Percentiles rank a stretch among this genome's conserved stretches.
phyloP scores from a whole-genome alignment of 2,888 invertebrate species.

The Torymus auratus region DNA sequence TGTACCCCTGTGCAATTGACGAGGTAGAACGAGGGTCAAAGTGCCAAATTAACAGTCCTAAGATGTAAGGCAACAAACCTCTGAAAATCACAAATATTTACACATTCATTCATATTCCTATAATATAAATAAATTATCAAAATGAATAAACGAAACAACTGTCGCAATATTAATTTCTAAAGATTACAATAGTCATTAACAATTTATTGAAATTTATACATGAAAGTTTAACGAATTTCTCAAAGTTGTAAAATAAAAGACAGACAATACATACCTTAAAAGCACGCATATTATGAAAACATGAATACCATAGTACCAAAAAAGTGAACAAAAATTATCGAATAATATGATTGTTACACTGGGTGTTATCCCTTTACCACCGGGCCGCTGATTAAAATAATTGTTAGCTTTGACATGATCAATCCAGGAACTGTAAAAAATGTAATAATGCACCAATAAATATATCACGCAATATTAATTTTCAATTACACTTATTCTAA shows the following conservation, averaged over 20 bases:
- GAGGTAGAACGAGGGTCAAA: constrained; percentile 79
- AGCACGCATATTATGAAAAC: constrained; percentile 80
- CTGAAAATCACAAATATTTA: constrained; percentile 75
- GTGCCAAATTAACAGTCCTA: constrained; percentile 82
- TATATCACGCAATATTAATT: not conserved
- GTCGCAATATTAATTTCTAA: too few species aligned
- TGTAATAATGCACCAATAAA: too few species aligned
- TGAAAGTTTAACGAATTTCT: too few species aligned
- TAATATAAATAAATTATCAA: too few species aligned
- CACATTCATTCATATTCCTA: too few species aligned
- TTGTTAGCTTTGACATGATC: not conserved
- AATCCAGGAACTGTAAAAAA: too few species aligned
- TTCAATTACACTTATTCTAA: constrained; percentile 66
- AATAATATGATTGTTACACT: constrained; percentile 69
- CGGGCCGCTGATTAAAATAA: not conserved
- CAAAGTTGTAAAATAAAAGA: too few species aligned
- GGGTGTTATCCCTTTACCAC: constrained; percentile 68
- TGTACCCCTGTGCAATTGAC: constrained; percentile 80
- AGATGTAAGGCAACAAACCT: constrained; percentile 80
- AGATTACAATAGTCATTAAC: too few species aligned
- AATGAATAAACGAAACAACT: too few species aligned
- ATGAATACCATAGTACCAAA: constrained; percentile 80
- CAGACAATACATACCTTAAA: constrained; percentile 76
- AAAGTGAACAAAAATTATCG: constrained; percentile 78
- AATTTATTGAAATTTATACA: too few species aligned